phyloP scores from a whole-genome alignment of 2,888 invertebrate species.

The Idaea aversata region DNA sequence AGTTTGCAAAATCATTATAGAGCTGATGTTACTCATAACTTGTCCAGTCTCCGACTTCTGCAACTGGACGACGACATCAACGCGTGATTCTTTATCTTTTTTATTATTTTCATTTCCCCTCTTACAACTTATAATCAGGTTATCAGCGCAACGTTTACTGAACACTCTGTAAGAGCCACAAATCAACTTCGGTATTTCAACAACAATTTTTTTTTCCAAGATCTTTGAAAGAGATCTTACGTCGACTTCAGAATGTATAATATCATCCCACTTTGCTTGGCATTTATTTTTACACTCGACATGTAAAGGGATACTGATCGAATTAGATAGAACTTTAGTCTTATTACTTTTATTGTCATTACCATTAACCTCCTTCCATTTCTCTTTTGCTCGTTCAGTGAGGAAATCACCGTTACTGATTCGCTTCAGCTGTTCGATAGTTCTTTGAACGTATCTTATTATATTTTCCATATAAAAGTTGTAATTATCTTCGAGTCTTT shows the following conservation, averaged over 20 bases:
- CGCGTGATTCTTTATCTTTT: slow-evolving; percentile 37
- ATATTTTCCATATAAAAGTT: slow-evolving; percentile 71
- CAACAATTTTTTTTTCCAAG: slow-evolving; percentile 61
- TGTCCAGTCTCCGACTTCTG: slow-evolving; percentile 53
- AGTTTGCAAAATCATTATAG: slow-evolving; percentile 57
- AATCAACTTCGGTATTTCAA: slow-evolving; percentile 63
- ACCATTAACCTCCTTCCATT: slow-evolving; percentile 56
- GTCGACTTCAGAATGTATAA: slow-evolving; percentile 67
- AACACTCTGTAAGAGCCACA: slow-evolving; percentile 55
- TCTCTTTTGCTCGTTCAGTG: slow-evolving; percentile 65
- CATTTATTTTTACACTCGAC: slow-evolving; percentile 47
- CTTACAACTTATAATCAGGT: slow-evolving; percentile 57
- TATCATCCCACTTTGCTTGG: slow-evolving; percentile 53
- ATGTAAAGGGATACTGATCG: slow-evolving; percentile 57
- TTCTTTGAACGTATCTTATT: slow-evolving; percentile 62
- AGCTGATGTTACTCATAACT: slow-evolving; percentile 55
- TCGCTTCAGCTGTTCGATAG: slow-evolving; percentile 70
- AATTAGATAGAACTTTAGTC: slow-evolving; percentile 51
- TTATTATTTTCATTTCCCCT: slow-evolving; percentile 32
- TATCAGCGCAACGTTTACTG: slow-evolving; percentile 50
- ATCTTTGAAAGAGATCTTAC: slow-evolving; percentile 61
- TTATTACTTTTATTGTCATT: slow-evolving; percentile 26
- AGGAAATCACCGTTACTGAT: slow-evolving; percentile 73
- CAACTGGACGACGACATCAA: slow-evolving; percentile 58
- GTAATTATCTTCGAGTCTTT: slow-evolving; percentile 62